These are phyloP conservation scores for Serranus cabrilla DNA, from an alignment of 2,797 vertebrate species.

Conservation along the genomic window DNA sequence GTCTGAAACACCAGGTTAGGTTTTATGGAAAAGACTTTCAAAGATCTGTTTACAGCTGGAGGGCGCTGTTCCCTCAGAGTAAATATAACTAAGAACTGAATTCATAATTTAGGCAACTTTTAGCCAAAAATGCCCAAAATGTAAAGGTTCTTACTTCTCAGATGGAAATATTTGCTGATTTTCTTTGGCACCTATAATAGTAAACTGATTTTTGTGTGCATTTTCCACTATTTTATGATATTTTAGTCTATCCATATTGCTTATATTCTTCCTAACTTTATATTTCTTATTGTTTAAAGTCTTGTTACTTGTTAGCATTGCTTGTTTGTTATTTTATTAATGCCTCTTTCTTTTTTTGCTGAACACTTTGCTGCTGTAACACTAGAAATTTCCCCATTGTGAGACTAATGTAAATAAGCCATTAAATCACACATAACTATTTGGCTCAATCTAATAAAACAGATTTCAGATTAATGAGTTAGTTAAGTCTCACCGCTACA, in stretches of 20 bases:
- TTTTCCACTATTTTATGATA: background rate
- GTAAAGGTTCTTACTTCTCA: background rate
- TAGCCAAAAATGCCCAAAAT: background rate
- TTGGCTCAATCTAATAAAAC: background rate
- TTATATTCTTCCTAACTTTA: no score
- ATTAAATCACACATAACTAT: background rate
- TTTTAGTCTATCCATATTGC: background rate
- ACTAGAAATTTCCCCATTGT: no score
- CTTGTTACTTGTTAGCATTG: no score
- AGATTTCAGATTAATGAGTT: background rate
- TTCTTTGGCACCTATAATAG: background rate
- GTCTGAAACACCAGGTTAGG: constrained; percentile 78
- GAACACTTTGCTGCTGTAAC: no score
- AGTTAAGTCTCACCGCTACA: constrained; percentile 81
- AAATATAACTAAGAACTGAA: no score
- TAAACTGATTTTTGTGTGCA: background rate
- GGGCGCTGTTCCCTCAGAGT: background rate
- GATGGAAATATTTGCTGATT: background rate
- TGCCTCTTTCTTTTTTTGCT: no score
- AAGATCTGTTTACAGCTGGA: background rate
- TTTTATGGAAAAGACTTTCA: background rate
- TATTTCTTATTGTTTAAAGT: no score
- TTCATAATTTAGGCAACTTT: background rate
- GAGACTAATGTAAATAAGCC: no score
- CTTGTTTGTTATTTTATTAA: no score